Conservation (phyloP, 2,113 vertebrate genomes). For the Microtus oregoni region DNA sequence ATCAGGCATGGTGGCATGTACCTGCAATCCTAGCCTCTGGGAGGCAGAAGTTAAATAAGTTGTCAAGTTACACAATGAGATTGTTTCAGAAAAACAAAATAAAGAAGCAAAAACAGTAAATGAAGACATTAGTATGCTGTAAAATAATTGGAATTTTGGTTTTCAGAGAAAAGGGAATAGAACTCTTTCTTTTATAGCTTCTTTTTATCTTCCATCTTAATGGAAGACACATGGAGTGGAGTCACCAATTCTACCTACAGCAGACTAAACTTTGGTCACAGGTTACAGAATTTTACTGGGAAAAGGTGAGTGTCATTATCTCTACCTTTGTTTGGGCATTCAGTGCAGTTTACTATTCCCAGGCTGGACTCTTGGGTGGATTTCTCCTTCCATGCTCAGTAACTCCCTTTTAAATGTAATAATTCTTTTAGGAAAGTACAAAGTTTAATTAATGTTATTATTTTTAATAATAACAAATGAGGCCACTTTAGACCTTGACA, state of each 20-base stretch:
- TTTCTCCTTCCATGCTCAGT: slow-evolving; percentile 63
- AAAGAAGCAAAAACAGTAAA: neutral
- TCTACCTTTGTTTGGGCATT: slow-evolving; percentile 8
- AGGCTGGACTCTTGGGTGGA: neutral
- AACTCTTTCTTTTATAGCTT: neutral
- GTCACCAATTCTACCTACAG: neutral
- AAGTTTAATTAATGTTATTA: slow-evolving; percentile 64
- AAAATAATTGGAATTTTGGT: slow-evolving; percentile 3
- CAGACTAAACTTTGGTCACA: neutral
- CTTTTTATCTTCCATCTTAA: slow-evolving; percentile 43
- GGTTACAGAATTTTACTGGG: neutral
- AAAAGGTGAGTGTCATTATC: slow-evolving; percentile 4
- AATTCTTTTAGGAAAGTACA: slow-evolving; percentile 37
- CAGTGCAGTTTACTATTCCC: neutral
- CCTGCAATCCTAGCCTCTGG: neutral
- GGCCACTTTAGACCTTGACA: slow-evolving; percentile 16
- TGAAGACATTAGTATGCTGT: slow-evolving; percentile 6
- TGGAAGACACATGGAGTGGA: neutral
- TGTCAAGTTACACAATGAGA: neutral
- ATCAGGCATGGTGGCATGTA: neutral
- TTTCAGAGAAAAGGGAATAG: neutral
- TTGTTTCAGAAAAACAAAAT: neutral
- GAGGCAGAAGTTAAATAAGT: neutral
- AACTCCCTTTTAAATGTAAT: slow-evolving; percentile 60
- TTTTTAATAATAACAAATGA: slow-evolving; percentile 56